Evolutionary conservation across 2,888 invertebrate genomes (phyloP), one percentile per base, ranked within the genome.

Genomic region (Drosophila rellima): DNA sequence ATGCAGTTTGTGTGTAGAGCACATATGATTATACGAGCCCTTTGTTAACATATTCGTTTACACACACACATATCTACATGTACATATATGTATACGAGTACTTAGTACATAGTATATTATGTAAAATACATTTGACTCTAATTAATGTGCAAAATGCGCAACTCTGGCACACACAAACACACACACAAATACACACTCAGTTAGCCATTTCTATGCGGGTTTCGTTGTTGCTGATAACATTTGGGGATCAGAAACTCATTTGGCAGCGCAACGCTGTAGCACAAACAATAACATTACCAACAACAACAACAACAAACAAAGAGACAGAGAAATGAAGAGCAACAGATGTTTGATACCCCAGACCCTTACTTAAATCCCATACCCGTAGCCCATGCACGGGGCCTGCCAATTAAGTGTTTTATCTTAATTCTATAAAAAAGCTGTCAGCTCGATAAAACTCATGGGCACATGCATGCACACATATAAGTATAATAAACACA

Each of bases 391-490:
- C 29, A 44, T n/a, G 31, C 56, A 54, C 67, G 60, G 44, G 51
- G 40, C 26, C 35, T 17, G 37, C 51, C 73, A 82, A 88, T 88
- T 86, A 88, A 77, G 81, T 80, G 70, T 86, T 83, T 83, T 83
- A 88, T 86, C 89, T 83, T 70, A 83, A 74, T 83, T 88, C 64
- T 54, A 80, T 82, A 75, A 68, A 84, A 71, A 80, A 69, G 63
- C 69, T 80, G 70, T 63, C 80, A 60, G 55, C 40, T 68, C 69
- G 73, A 86, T 73, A 80, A 80, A 70, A 68, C 61, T 42, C 62
- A 61, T 47, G 45, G 18, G 33, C 20, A 20, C 20, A 55, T 44
- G 26, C 15, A 37, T 17, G 6, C 3, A 2, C 3, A 15, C 13
- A 23, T n/a, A 48, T 5, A 31, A 3, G 35, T 13, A 48, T 6